Percentiles rank a stretch among this genome's conserved stretches.
These are phyloP conservation scores for Zoanthus solanderi DNA, from an alignment of 92 coral and sea anemone species.

Conservation along the genomic window DNA sequence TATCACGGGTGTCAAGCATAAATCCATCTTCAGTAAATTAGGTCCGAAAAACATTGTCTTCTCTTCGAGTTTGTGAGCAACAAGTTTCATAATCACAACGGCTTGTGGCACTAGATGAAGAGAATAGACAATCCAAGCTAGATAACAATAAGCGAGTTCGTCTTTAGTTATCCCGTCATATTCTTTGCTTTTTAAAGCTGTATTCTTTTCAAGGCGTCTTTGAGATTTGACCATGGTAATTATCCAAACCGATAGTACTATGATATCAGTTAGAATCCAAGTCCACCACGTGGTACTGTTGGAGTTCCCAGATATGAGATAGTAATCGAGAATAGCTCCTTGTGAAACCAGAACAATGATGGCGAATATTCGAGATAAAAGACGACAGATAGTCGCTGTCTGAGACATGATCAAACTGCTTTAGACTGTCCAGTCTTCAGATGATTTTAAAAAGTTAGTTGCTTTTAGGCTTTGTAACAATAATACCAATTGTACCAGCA, in stretches of 20 bases:
- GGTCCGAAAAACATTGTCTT: slow-evolving; percentile 73
- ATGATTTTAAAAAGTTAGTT: too few relatives aligned
- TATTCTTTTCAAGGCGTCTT: slow-evolving; percentile 63
- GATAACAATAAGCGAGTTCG: slow-evolving; percentile 81
- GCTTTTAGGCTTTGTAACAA: too few relatives aligned
- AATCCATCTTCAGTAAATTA: slow-evolving; percentile 80
- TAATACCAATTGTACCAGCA: too few relatives aligned
- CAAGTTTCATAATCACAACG: slow-evolving; percentile 75
- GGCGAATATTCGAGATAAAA: slow-evolving; percentile 68
- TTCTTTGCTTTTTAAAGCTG: slow-evolving; percentile 25
- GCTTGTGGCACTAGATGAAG: slow-evolving; percentile 86
- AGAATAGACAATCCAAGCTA: slow-evolving; percentile 91
- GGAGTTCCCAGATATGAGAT: slow-evolving; percentile 61
- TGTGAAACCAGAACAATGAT: slow-evolving; percentile 73
- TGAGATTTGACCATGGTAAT: slow-evolving; percentile 83
- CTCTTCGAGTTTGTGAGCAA: slow-evolving; percentile 69
- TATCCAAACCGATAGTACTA: slow-evolving; percentile 77
- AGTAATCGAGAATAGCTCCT: slow-evolving; percentile 81
- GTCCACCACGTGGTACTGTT: slow-evolving; percentile 67
- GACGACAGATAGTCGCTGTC: slow-evolving; percentile 67
- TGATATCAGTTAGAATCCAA: slow-evolving; percentile 80
- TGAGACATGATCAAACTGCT: slow-evolving; percentile 9
- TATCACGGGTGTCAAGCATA: slow-evolving; percentile 66
- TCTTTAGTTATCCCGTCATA: slow-evolving; percentile 47
- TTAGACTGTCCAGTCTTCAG: neutral